Conservation (phyloP, 2,797 vertebrate species). For the Pampus argenteus region DNA sequence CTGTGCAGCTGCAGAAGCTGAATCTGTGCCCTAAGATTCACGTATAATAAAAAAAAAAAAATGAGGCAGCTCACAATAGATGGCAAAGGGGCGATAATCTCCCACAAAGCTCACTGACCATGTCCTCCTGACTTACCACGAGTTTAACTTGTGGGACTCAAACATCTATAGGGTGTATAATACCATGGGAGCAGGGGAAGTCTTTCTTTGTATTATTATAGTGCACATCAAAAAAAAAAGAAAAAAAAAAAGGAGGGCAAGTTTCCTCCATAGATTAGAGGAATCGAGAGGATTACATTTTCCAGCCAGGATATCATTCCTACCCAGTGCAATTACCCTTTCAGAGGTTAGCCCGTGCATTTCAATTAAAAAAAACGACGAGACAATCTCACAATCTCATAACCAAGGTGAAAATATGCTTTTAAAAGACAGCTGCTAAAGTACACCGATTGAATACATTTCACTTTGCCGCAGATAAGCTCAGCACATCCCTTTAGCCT, state of each 20-base stretch:
- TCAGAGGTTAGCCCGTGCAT: slow-evolving; percentile 50
- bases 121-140: slow-evolving; percentile 42
- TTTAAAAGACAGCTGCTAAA: slow-evolving; percentile 59
- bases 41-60: background rate
- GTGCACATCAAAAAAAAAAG: slow-evolving; percentile 44
- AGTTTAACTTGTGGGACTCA: slow-evolving; percentile 49
- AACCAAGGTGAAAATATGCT: slow-evolving; percentile 55
- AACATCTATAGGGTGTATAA: slow-evolving; percentile 47
- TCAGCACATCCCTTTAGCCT: slow-evolving; percentile 47
- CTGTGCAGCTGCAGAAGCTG: slow-evolving; percentile 65
- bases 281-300: slow-evolving; percentile 70
- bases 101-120: slow-evolving; percentile 19
- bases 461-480: slow-evolving; percentile 55
- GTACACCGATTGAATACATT: slow-evolving; percentile 43
- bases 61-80: slow-evolving; percentile 21
- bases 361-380: slow-evolving; percentile 59
- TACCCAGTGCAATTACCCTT: slow-evolving; percentile 60
- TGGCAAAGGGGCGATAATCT: slow-evolving; percentile 22
- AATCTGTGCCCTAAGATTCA: slow-evolving; percentile 46
- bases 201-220: slow-evolving; percentile 55
- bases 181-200: slow-evolving; percentile 14
- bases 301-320: slow-evolving; percentile 47
- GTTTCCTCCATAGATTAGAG: slow-evolving; percentile 67
- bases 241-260: slow-evolving; percentile 56
- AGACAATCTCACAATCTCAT: slow-evolving; percentile 54